Conservation (phyloP, 2,113 vertebrate genomes). For the Ictalurus punctatus region DNA sequence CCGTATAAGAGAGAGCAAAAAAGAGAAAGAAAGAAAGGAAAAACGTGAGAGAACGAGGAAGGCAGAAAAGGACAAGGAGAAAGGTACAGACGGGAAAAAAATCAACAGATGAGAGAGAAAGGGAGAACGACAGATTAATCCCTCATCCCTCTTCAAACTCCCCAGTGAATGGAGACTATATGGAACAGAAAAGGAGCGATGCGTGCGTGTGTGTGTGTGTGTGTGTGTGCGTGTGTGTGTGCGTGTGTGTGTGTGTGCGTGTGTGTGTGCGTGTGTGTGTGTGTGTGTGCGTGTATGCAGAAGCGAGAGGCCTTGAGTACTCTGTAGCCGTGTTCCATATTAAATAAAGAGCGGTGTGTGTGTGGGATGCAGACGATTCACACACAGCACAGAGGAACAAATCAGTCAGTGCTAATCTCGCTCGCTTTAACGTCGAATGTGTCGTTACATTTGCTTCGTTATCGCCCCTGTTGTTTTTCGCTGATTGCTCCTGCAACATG, state of each 20-base stretch:
- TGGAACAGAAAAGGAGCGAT: background rate
- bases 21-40: background rate
- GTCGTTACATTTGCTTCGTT: slow-evolving; percentile 59
- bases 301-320: slow-evolving; percentile 10
- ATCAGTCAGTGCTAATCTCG: slow-evolving; percentile 60
- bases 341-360: background rate
- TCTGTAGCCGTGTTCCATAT: background rate
- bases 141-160: slow-evolving; percentile 6
- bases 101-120: background rate
- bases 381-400: slow-evolving; percentile 48
- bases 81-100: background rate
- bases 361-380: slow-evolving; percentile 22
- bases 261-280: slow-evolving; percentile 4
- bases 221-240: background rate
- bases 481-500: slow-evolving; percentile 57
- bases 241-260: background rate
- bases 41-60: background rate
- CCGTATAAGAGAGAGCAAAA: background rate
- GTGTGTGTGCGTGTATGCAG: background rate
- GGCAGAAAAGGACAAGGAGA: background rate
- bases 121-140: background rate
- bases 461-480: slow-evolving; percentile 56
- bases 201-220: slow-evolving; percentile 7
- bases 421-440: slow-evolving; percentile 54
- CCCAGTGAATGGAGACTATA: background rate